phyloP scores from a whole-genome alignment of 2,113 vertebrate species.

The Romanogobio albipinnatus region DNA sequence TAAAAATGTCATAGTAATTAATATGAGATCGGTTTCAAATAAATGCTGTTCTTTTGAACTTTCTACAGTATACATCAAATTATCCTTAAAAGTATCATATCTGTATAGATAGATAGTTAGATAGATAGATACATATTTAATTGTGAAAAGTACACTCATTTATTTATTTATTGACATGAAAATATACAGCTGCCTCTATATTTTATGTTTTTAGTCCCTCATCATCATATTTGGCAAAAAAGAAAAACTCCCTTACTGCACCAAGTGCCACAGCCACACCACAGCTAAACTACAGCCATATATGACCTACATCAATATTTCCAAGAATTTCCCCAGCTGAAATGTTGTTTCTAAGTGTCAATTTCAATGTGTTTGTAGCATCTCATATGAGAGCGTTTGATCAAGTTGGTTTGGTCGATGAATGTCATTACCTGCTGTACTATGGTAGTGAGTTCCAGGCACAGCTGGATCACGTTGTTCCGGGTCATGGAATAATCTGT shows the following conservation, averaged over 20 bases:
- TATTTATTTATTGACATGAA: background rate
- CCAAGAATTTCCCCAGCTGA: background rate
- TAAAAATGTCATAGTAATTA: background rate
- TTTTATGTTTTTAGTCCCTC: background rate
- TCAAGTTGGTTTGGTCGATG: background rate
- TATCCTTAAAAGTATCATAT: too few species aligned
- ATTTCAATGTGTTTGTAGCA: background rate
- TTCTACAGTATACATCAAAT: too few species aligned
- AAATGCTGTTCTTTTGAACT: too few species aligned
- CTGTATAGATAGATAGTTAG: too few species aligned
- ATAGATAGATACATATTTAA: background rate
- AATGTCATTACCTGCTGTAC: conserved; percentile 54
- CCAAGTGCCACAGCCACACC: background rate
- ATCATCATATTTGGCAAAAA: background rate
- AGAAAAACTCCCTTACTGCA: background rate
- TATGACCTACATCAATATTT: background rate
- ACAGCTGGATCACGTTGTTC: conserved; percentile 98
- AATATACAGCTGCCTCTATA: background rate
- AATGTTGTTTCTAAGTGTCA: background rate
- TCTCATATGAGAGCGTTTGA: background rate
- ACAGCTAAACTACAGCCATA: background rate
- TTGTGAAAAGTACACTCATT: background rate
- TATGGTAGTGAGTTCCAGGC: conserved; percentile 94
- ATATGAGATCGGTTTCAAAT: background rate
- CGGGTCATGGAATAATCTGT: conserved; percentile 97